Evolutionary conservation across 2,888 invertebrate genomes (phyloP).

Genomic region (Timema podura): DNA sequence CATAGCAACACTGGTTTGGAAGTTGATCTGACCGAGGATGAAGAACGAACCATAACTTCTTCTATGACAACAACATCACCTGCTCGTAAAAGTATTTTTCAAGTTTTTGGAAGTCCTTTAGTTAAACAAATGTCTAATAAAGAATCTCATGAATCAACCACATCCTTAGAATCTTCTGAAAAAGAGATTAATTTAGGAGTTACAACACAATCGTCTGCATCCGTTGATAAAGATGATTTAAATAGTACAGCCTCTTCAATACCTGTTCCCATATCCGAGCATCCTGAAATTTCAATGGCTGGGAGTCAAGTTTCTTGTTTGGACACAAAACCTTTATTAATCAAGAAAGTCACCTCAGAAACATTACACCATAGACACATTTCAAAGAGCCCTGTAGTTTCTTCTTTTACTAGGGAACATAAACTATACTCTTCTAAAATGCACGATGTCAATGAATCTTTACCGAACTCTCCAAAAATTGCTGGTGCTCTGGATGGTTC

Average conservation of each 20-base stretch:
- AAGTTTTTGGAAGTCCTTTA: constrained; percentile 19
- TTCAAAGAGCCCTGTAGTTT: constrained; percentile 15
- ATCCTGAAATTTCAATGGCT: neutral
- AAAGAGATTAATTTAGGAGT: neutral
- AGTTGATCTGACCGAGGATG: constrained; percentile 25
- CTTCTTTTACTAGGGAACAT: constrained; percentile 13
- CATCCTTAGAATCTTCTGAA: constrained; percentile 6
- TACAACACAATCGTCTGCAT: neutral
- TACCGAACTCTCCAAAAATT: neutral
- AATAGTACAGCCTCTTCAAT: too few species aligned
- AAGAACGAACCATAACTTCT: constrained; percentile 29
- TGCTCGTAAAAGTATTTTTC: constrained; percentile 29
- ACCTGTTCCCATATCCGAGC: neutral
- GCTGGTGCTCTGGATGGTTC: neutral
- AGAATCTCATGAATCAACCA: neutral
- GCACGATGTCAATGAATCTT: constrained; percentile 7
- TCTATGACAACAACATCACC: constrained; percentile 30
- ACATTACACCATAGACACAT: neutral
- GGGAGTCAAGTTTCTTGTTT: neutral
- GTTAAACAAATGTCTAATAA: neutral
- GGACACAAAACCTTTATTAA: neutral
- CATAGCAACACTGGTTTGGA: constrained; percentile 8
- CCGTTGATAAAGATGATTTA: neutral
- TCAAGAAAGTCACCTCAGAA: neutral
- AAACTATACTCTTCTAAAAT: neutral